Evolutionary conservation across 2,888 invertebrate species (phyloP).

Genomic region (Phlogophora meticulosa): DNA sequence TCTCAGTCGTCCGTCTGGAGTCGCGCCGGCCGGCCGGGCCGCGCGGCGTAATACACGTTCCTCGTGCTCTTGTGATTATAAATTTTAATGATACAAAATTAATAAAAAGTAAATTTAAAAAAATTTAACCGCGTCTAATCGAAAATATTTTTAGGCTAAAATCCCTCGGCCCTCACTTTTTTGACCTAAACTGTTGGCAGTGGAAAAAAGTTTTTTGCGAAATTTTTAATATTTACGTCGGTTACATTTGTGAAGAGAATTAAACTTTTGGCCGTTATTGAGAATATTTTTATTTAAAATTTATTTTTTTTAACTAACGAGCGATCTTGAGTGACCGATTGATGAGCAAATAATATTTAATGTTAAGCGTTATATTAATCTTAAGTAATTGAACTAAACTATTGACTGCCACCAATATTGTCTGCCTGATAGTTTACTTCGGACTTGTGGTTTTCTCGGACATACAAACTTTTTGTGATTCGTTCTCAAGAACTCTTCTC

Average conservation of each 20-base stretch:
- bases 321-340: constrained; percentile 82
- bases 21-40: constrained; percentile 91
- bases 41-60: constrained; percentile 90
- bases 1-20: constrained; percentile 91
- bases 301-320: constrained; percentile 83
- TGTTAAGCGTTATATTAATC: constrained; percentile 85
- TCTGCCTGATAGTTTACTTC: constrained; percentile 71
- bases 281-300: constrained; percentile 87
- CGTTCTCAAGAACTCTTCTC: constrained; percentile 68
- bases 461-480: constrained; percentile 77
- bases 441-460: constrained; percentile 74
- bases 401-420: constrained; percentile 78
- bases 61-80: constrained; percentile 91
- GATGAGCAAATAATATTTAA: constrained; percentile 73
- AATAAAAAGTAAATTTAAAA: constrained; percentile 75
- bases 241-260: constrained; percentile 89
- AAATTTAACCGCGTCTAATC: constrained; percentile 85
- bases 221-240: constrained; percentile 90
- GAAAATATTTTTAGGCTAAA: constrained; percentile 89
- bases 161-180: constrained; percentile 83
- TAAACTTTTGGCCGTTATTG: constrained; percentile 88
- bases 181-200: constrained; percentile 85
- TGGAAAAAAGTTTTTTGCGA: constrained; percentile 86
- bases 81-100: constrained; percentile 86
- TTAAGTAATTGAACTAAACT: constrained; percentile 74